Conservation (phyloP, 2,797 vertebrate species). For the Lepilemur septentrionalis region DNA sequence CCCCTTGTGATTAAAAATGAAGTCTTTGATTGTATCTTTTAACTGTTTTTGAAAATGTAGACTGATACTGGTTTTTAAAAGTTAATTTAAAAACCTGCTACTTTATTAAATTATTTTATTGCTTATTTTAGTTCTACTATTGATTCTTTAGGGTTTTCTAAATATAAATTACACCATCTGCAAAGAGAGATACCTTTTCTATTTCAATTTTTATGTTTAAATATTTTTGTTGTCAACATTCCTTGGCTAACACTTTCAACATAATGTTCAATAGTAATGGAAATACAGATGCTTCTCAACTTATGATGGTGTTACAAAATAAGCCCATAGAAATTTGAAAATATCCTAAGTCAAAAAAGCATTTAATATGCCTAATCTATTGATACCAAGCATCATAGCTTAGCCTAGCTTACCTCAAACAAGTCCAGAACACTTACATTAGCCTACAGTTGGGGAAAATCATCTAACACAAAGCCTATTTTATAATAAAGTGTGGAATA, state of each 20-base stretch:
- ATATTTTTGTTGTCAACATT: not conserved
- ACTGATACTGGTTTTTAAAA: not conserved
- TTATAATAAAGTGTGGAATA: not conserved
- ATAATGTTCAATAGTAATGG: not conserved
- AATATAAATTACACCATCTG: not conserved
- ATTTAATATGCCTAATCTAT: not conserved
- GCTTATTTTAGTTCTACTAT: not conserved
- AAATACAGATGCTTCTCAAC: not conserved
- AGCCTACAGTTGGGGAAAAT: not conserved
- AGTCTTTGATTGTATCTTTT: not conserved
- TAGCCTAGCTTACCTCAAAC: not conserved
- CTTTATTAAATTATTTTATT: not conserved
- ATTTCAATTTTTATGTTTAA: not conserved
- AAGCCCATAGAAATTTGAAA: not conserved
- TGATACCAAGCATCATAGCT: not conserved
- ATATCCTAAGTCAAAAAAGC: no score
- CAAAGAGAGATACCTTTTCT: not conserved
- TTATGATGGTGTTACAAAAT: not conserved
- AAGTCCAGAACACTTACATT: not conserved
- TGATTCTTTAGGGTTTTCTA: not conserved
- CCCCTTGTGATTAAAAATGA: not conserved
- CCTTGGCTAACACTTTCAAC: not conserved
- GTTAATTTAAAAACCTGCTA: not conserved
- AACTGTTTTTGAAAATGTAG: not conserved
- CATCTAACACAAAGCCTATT: not conserved